These are phyloP conservation scores for Sebastolobus alascanus DNA, from an alignment of 2,797 vertebrate genomes.

Conservation along the genomic window DNA sequence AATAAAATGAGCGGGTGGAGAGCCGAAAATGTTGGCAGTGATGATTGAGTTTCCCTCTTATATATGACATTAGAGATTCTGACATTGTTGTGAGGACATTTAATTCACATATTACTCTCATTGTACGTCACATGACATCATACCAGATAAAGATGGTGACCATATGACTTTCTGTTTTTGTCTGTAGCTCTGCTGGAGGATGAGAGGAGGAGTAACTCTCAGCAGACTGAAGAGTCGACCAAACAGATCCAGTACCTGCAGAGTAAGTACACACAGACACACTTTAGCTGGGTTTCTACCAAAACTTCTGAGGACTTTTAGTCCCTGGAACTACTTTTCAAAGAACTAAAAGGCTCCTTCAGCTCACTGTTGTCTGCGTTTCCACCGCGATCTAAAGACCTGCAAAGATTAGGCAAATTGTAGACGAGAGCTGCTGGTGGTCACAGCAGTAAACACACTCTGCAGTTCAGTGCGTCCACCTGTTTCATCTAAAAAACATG, in stretches of 20 bases:
- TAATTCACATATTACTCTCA: neutral
- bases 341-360: too few species aligned
- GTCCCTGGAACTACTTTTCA: too few species aligned
- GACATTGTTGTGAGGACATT: neutral
- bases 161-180: neutral
- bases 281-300: too few species aligned
- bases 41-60: neutral
- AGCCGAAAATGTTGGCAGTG: neutral
- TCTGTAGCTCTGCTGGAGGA: constrained; percentile 93
- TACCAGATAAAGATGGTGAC: neutral
- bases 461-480: too few species aligned
- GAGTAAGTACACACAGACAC: constrained; percentile 83
- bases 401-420: too few species aligned
- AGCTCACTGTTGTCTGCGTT: too few species aligned
- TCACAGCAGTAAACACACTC: too few species aligned
- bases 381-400: too few species aligned
- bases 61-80: neutral
- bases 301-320: too few species aligned
- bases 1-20: neutral
- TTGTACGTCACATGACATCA: neutral
- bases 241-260: constrained; percentile 97
- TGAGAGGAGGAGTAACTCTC: constrained; percentile 91
- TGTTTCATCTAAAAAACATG: too few species aligned
- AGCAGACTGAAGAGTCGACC: constrained; percentile 93
- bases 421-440: too few species aligned